These are phyloP conservation scores for Panopea generosa DNA, from an alignment of 2,888 invertebrate genomes.

Conservation along the genomic window DNA sequence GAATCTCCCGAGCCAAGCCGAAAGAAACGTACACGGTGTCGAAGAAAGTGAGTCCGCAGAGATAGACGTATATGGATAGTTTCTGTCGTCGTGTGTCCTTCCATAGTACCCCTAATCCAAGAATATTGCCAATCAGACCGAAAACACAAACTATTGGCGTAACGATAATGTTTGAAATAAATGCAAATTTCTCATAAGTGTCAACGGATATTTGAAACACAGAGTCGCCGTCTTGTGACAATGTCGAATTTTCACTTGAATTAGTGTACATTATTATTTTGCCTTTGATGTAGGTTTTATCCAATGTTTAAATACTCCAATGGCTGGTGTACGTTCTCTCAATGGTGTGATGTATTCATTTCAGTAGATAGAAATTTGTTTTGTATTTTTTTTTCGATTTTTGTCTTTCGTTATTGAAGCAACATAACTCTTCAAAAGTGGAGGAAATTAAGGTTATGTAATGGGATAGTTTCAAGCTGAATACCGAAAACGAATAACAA, in stretches of 20 bases:
- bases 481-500: no score
- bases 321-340: no score
- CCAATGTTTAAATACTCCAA: no score
- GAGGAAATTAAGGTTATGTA: no score
- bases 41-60: constrained; percentile 43
- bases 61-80: constrained; percentile 43
- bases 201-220: constrained; percentile 30
- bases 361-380: no score
- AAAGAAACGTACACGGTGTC: constrained; percentile 42
- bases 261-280: no score
- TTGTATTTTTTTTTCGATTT: no score
- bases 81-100: constrained; percentile 34
- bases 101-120: constrained; percentile 45
- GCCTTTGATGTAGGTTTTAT: no score
- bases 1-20: constrained; percentile 36
- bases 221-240: not conserved
- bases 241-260: not conserved
- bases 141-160: constrained; percentile 42
- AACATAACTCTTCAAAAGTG: no score
- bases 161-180: constrained; percentile 23
- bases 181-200: constrained; percentile 38
- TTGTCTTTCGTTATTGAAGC: no score
- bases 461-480: no score
- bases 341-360: no score
- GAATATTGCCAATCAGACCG: constrained; percentile 37